phyloP scores from a whole-genome alignment of 2,888 invertebrate species.

The Chrysomela aeneicollis region DNA sequence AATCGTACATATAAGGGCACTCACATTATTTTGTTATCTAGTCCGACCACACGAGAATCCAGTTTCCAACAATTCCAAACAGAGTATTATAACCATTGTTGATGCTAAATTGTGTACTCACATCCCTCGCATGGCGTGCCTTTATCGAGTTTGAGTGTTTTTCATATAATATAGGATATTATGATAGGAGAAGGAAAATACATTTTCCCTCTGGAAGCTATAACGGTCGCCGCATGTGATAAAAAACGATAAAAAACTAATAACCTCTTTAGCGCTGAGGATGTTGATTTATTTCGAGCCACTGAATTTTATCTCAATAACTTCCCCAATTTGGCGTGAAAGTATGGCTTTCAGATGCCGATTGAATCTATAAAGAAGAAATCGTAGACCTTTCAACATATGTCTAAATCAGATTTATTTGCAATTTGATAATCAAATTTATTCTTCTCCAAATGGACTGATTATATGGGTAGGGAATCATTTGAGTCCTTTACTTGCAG shows the following conservation, averaged over 20 bases:
- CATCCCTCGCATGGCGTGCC: not conserved
- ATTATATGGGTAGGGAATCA: too few relatives aligned
- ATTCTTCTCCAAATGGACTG: too few relatives aligned
- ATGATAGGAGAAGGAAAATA: not conserved
- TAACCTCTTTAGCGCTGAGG: not conserved
- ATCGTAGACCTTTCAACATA: too few relatives aligned
- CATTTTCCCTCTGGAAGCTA: not conserved
- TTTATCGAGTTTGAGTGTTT: not conserved
- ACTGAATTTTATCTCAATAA: not conserved
- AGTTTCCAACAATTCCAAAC: slow-evolving; percentile 25
- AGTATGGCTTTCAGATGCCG: not conserved
- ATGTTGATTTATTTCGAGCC: not conserved
- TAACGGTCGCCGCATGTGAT: not conserved
- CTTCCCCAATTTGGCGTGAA: not conserved
- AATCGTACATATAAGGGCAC: not conserved
- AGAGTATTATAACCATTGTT: slow-evolving; percentile 25
- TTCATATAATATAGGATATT: not conserved
- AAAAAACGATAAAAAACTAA: not conserved
- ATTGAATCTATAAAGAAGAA: too few relatives aligned
- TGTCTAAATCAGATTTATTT: too few relatives aligned
- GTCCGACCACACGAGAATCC: slow-evolving; percentile 25
- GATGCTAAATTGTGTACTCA: not conserved
- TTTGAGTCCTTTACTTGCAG: too few relatives aligned
- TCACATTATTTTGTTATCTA: slow-evolving; percentile 24
- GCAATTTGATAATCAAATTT: too few relatives aligned